phyloP scores from a whole-genome alignment of 2,113 vertebrate species.

The Orcinus orca region DNA sequence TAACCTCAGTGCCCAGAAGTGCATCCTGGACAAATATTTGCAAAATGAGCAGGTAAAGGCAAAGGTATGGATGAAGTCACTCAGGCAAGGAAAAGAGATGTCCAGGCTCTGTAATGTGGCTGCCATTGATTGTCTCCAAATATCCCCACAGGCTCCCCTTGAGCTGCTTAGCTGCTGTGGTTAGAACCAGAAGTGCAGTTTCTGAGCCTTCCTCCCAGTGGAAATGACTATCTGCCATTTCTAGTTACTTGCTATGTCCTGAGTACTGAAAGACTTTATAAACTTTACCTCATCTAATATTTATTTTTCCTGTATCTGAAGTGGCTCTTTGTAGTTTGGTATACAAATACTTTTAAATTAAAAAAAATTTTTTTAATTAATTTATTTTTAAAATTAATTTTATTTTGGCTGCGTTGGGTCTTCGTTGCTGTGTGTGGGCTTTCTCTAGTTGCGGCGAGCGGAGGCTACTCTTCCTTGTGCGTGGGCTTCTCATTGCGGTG shows the following conservation, averaged over 20 bases:
- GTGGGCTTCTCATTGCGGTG: no score
- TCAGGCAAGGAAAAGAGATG: slow-evolving; percentile 25
- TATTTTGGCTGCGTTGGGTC: no score
- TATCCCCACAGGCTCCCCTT: background rate
- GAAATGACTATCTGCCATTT: background rate
- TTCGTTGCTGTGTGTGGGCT: no score
- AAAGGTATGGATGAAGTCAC: slow-evolving; percentile 43
- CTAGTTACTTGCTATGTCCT: background rate
- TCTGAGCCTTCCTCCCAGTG: background rate
- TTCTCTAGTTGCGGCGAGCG: no score
- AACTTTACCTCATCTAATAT: background rate
- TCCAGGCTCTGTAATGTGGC: background rate
- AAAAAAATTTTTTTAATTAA: no score
- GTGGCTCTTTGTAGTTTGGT: background rate
- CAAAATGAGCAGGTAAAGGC: slow-evolving; percentile 48
- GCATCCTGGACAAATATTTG: slow-evolving; percentile 36
- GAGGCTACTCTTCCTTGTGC: no score
- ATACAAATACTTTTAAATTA: background rate
- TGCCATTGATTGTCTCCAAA: background rate
- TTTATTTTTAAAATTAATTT: no score
- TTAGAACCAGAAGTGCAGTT: slow-evolving; percentile 2
- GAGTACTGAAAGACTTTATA: background rate
- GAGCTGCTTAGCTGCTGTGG: background rate
- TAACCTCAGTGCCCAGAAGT: slow-evolving; percentile 36
- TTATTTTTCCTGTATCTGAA: background rate